Conservation (phyloP, 2,113 vertebrate species). For the Xiphorhynchus elegans region DNA sequence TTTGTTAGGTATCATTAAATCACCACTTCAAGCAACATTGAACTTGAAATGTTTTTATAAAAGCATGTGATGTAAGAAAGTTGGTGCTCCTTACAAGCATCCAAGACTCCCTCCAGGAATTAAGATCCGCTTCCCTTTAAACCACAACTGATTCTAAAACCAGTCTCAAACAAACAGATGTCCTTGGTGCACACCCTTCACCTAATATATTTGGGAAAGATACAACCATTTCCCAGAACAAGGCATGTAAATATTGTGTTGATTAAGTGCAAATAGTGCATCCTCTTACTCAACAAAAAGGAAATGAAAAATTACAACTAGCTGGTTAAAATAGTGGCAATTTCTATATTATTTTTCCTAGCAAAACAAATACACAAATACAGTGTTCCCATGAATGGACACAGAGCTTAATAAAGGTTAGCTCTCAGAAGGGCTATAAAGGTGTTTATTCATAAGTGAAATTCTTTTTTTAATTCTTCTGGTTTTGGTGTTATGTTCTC, state of each 20-base stretch:
- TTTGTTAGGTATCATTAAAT: neutral
- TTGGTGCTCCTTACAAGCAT: neutral
- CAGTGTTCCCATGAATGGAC: accelerated
- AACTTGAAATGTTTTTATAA: neutral
- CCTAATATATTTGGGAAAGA: neutral
- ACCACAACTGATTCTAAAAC: neutral
- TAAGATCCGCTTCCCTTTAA: neutral
- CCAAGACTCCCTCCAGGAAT: neutral
- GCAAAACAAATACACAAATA: neutral
- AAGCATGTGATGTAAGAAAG: neutral
- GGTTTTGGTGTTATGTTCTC: neutral
- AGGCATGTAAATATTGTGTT: neutral
- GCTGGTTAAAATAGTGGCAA: neutral
- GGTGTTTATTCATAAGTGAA: neutral
- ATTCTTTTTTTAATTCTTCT: neutral
- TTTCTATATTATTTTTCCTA: neutral
- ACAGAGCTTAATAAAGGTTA: neutral
- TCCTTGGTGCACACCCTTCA: neutral
- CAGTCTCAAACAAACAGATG: neutral
- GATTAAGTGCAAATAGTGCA: neutral
- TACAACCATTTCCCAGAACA: neutral
- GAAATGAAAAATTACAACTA: neutral
- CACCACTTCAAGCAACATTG: neutral
- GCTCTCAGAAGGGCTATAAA: neutral
- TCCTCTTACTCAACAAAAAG: neutral